Evolutionary conservation across 2,888 invertebrate species (phyloP).

Genomic region (Exephanes ischioxanthus): DNA sequence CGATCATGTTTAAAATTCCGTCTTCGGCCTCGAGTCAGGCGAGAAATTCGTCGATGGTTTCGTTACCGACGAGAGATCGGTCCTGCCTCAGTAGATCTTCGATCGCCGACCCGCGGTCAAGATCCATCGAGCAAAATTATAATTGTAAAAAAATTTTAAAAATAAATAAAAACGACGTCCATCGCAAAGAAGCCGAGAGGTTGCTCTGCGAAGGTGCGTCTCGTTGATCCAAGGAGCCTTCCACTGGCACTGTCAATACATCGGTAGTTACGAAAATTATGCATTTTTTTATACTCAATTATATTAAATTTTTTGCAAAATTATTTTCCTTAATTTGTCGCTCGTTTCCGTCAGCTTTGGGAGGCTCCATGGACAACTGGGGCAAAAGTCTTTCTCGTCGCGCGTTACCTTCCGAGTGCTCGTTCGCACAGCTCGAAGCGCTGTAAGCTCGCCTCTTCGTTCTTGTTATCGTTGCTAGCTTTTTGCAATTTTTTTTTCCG

Average conservation of each 20-base stretch:
- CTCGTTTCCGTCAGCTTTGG: background rate
- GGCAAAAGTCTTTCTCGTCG: conserved; percentile 54
- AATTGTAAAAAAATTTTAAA: conserved; percentile 26
- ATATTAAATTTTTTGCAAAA: background rate
- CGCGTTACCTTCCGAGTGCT: conserved; percentile 78
- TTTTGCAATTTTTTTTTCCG: conserved; percentile 53
- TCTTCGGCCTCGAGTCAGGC: background rate
- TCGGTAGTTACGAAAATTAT: conserved; percentile 1
- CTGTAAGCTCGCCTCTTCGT: conserved; percentile 7
- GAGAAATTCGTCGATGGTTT: conserved; percentile 36
- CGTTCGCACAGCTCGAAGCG: conserved; percentile 72
- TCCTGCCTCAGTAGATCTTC: conserved; percentile 37
- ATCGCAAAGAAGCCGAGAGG: conserved; percentile 30
- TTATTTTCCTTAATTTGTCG: background rate
- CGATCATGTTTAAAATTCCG: background rate
- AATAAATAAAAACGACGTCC: background rate
- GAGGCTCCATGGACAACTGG: conserved; percentile 37
- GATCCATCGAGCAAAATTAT: conserved; percentile 13
- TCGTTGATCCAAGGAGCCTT: conserved; percentile 35
- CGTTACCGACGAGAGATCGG: conserved; percentile 49
- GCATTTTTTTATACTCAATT: background rate
- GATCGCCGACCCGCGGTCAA: conserved; percentile 27
- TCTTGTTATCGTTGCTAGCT: background rate
- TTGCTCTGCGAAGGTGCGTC: conserved; percentile 37
- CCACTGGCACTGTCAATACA: conserved; percentile 3